Percentiles rank a stretch among this genome's conserved stretches.
These are phyloP conservation scores for Sylvilagus floridanus DNA, from an alignment of 2,797 vertebrate genomes.

Conservation along the genomic window DNA sequence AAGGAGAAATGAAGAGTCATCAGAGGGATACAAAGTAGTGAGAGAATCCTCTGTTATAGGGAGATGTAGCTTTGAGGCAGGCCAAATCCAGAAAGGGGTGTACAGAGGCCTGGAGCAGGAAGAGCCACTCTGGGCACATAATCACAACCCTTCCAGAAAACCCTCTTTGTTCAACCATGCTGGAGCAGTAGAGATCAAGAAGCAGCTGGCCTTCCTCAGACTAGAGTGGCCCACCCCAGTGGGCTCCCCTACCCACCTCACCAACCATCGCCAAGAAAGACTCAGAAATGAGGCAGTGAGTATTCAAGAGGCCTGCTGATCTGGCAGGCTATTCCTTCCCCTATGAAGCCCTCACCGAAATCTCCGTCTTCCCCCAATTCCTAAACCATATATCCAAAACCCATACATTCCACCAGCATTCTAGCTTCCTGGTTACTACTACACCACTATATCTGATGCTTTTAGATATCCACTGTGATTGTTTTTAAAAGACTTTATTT, in stretches of 20 bases:
- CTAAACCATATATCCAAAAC: slow-evolving; percentile 1
- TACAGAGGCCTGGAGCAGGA: not conserved
- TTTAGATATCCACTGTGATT: not conserved
- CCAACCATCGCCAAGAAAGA: not conserved
- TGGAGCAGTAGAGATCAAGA: not conserved
- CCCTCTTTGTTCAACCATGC: not conserved
- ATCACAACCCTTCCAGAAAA: not conserved
- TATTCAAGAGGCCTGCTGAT: slow-evolving; percentile 2
- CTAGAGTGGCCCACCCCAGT: not conserved
- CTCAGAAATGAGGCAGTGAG: not conserved
- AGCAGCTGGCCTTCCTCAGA: not conserved
- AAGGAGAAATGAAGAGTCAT: not conserved
- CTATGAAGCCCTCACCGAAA: not conserved
- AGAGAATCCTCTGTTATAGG: not conserved
- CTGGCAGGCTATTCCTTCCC: not conserved
- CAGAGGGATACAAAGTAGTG: not conserved
- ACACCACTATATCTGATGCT: not conserved
- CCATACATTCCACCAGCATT: not conserved
- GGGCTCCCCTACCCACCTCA: not conserved
- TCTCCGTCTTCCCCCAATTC: not conserved
- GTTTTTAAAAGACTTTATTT: no score
- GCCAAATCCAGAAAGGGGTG: not conserved
- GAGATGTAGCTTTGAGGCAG: not conserved
- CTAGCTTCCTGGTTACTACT: slow-evolving; percentile 5
- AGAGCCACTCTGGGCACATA: not conserved